Evolutionary conservation across 2,113 vertebrate genomes (phyloP), one percentile per base, ranked within the genome.

Genomic region (Dipodomys spectabilis): DNA sequence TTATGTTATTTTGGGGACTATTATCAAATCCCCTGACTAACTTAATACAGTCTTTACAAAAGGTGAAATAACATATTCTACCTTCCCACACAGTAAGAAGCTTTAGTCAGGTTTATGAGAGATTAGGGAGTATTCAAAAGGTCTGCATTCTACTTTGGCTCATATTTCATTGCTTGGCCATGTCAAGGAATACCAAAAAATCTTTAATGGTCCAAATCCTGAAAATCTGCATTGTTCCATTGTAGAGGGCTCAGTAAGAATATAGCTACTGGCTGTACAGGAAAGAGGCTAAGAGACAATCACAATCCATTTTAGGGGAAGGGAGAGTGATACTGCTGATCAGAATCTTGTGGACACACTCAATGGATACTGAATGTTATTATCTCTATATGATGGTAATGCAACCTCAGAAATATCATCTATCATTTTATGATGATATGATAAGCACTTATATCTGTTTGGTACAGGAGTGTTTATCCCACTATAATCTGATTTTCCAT

Each of bases 201-300:
- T 77, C 75, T 74, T 89, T 86, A 91, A 53, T 64, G 30, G 85
- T 3, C 2, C 53, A 82, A 84, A 9, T 7, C 7, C 28, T 78
- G 19, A 82, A 85, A 93, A 92, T 57, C 7, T 94, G 65, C 81
- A 88, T 82, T 22, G 75, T 91, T 81, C 20, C 19, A 4, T 83
- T 74, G 30, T 79, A 96, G 71, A 95, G 71, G 77, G 82, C 45
- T 88, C 69, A 87, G 74, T 77, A 7, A 23, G 10, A 92, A 22
- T 75, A 94, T 15, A 57, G 39, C 27, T 91, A 32, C 75, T 91
- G 64, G 19, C 32, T 82, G 5, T 68, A 27, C 20, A 53, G 32
- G 77, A 84, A 91, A 72, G 62, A 22, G 75, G 39, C 53, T 86
- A 18, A 35, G n/a, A 93, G 64, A 84, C 5, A 9, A 22, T 15